Evolutionary conservation across 2,797 vertebrate species (phyloP).

Genomic region (Pipistrellus kuhlii): DNA sequence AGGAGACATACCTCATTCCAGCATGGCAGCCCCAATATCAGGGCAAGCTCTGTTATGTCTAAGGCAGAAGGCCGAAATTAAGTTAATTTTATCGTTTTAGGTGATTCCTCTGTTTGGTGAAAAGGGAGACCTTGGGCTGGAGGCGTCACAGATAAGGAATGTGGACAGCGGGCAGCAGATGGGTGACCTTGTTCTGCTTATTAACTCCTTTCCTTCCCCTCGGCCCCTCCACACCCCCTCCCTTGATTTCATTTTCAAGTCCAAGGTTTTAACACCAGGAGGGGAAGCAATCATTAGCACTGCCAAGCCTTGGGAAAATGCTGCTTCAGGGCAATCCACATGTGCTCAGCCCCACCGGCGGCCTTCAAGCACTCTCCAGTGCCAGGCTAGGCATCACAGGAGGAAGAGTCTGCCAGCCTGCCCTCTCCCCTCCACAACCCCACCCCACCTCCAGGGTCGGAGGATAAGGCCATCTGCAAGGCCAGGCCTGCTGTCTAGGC

Average conservation of each 20-base stretch:
- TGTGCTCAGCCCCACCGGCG: not conserved
- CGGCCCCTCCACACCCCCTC: constrained; percentile 78
- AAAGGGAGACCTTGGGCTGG: constrained; percentile 91
- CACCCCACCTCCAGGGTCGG: not conserved
- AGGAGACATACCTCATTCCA: not conserved
- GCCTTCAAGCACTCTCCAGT: constrained; percentile 50
- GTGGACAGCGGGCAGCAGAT: constrained; percentile 88
- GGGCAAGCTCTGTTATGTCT: constrained; percentile 92
- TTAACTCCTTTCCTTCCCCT: constrained; percentile 84
- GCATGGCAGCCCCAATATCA: constrained; percentile 60
- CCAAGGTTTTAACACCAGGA: constrained; percentile 88
- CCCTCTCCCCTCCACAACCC: not conserved
- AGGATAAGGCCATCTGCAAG: not conserved
- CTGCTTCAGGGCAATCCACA: constrained; percentile 46
- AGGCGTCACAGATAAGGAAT: constrained; percentile 92
- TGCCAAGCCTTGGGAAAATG: constrained; percentile 59
- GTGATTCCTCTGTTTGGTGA: constrained; percentile 92
- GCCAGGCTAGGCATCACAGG: not conserved
- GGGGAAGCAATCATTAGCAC: constrained; percentile 58
- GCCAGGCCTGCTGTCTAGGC: not conserved
- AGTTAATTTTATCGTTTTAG: constrained; percentile 90
- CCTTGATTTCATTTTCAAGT: constrained; percentile 72
- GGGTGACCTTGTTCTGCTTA: constrained; percentile 88
- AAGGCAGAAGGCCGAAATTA: constrained; percentile 91
- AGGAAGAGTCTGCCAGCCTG: constrained; percentile 8